Evolutionary conservation across 2,888 invertebrate species (phyloP).

Genomic region (Drosophila melanosoma): DNA sequence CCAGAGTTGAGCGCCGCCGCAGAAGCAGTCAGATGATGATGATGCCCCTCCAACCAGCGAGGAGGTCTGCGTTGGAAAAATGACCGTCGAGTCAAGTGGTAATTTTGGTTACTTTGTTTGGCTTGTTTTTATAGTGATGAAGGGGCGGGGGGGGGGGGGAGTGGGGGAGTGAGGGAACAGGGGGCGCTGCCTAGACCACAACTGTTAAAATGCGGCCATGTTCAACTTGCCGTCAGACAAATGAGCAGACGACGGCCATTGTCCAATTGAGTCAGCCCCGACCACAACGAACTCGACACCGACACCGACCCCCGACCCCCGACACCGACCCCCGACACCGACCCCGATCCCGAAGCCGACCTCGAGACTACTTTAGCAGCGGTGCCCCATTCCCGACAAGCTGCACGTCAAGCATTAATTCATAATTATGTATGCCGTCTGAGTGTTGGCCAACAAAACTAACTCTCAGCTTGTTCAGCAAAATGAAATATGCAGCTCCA

Average conservation of each 20-base stretch:
- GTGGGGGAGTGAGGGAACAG: too few relatives aligned
- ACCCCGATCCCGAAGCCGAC: neutral
- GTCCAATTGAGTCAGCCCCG: conserved; percentile 62
- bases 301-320: conserved; percentile 8
- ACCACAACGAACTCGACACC: conserved; percentile 16
- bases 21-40: conserved; percentile 17
- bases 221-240: conserved; percentile 73
- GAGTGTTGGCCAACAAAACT: conserved; percentile 68
- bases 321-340: conserved; percentile 7
- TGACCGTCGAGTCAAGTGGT: conserved; percentile 75
- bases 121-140: conserved; percentile 18
- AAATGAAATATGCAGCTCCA: conserved; percentile 75
- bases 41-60: conserved; percentile 26
- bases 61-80: conserved; percentile 50
- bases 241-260: conserved; percentile 67
- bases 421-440: conserved; percentile 83
- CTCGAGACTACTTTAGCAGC: neutral
- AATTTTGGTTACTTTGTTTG: conserved; percentile 78
- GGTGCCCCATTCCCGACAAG: conserved; percentile 6
- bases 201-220: conserved; percentile 76
- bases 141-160: neutral
- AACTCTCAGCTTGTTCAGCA: conserved; percentile 38
- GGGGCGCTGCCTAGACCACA: conserved; percentile 40
- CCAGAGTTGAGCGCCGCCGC: conserved; percentile 34
- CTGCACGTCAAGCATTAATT: conserved; percentile 76